Evolutionary conservation across 2,797 vertebrate genomes (phyloP).

Genomic region (Sebastes umbrosus): DNA sequence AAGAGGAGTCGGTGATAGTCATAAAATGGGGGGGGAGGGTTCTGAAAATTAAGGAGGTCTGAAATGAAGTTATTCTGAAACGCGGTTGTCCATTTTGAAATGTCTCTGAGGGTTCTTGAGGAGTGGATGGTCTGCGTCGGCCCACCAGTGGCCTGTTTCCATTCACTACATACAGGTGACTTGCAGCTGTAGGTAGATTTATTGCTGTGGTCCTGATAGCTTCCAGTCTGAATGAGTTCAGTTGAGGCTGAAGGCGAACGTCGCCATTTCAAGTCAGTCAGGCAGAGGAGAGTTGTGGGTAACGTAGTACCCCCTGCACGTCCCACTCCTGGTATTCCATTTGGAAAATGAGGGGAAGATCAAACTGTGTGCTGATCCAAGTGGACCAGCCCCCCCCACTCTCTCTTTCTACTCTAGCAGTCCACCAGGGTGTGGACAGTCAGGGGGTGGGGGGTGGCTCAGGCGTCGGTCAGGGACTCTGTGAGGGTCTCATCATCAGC

Average conservation of each 20-base stretch:
- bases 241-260: conserved; percentile 29
- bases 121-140: conserved; percentile 17
- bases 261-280: conserved; percentile 68
- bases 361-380: neutral
- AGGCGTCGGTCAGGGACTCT: conserved; percentile 61
- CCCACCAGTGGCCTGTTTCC: conserved; percentile 57
- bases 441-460: conserved; percentile 19
- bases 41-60: neutral
- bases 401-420: neutral
- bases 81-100: neutral
- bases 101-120: neutral
- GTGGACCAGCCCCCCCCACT: neutral
- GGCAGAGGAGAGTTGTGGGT: conserved; percentile 48
- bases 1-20: conserved; percentile 31
- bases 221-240: conserved; percentile 29
- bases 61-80: conserved; percentile 8
- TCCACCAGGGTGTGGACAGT: neutral
- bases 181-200: conserved; percentile 54
- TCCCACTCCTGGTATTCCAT: conserved; percentile 1
- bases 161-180: conserved; percentile 10
- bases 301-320: neutral
- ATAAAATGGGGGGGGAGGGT: neutral
- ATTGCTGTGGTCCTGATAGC: conserved; percentile 70
- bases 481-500: conserved; percentile 41
- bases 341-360: conserved; percentile 1